Base-by-base conservation (phyloP, 2,888 invertebrate genomes). In the Xanthia togata region DNA sequence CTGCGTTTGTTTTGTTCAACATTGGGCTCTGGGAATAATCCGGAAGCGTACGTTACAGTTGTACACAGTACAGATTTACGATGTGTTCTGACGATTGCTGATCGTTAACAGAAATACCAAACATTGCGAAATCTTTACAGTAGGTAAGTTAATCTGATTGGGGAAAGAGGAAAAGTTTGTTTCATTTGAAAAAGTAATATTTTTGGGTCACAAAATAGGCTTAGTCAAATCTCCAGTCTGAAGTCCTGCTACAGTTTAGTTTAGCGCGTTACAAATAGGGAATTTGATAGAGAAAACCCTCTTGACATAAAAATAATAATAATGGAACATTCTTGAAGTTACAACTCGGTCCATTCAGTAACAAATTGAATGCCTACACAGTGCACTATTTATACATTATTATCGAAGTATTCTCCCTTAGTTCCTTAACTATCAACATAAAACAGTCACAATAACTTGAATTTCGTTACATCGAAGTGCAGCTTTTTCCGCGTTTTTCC, bases 401-500 rank as follows among this genome's bases (percentile, higher is more conserved):
- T 31, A 59, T 31, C 20, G 23, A 35, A 55, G n/a, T 38, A 17
- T 47, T 31, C 72, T 4, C 12, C 17, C 20, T 41, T 11, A 53
- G 14, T 26, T 9, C 26, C 53, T 23, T 35, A 67, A 2, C 53
- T 23, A 53, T 4, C 53, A 44, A 71, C 23, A n/a, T 50, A 69
- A 60, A 80, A 38, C 4, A 68, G 3, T n/a, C 83, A 73, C 71
- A 68, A 71, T 70, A 85, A 86, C 86, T 76, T 67, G 60, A 72
- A 86, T 84, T 79, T 79, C 80, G 74, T 75, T 86, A 76, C 75
- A 79, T 81, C 60, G 79, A 80, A 86, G 84, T 84, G 85, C 78
- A 78, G 85, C 83, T 38, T 81, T 81, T 70, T 23, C 81, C 84
- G 85, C 85, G 88, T 89, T 93, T 89, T 91, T 89, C 88, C 85